A percentile compares a stretch with the other conserved stretches of the same genome.
Evolutionary conservation across 1,140 invertebrate species (phyloP).

Genomic region (Sinonovacula constricta): DNA sequence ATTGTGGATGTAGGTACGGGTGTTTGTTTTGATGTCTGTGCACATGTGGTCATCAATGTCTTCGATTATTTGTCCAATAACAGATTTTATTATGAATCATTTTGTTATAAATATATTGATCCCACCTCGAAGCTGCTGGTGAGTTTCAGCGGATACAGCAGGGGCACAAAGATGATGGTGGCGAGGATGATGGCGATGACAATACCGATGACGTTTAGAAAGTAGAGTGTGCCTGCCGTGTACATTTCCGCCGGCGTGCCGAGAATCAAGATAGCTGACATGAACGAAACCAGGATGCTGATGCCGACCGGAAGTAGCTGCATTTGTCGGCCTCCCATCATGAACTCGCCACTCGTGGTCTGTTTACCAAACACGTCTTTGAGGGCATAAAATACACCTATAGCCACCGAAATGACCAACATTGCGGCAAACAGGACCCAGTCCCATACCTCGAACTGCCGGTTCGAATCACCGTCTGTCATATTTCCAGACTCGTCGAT

Average conservation of each 20-base stretch:
- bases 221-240: conserved; percentile 64
- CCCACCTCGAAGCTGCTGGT: conserved; percentile 72
- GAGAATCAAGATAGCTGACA: conserved; percentile 92
- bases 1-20: too few relatives aligned
- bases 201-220: conserved; percentile 57
- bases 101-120: conserved; percentile 4
- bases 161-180: conserved; percentile 64
- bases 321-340: conserved; percentile 88
- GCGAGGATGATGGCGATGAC: conserved; percentile 63
- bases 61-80: too few relatives aligned
- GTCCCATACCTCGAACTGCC: conserved; percentile 60
- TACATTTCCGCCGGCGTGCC: conserved; percentile 93
- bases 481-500: too few relatives aligned
- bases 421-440: conserved; percentile 66
- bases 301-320: conserved; percentile 79
- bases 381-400: conserved; percentile 90
- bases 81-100: too few relatives aligned
- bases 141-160: conserved; percentile 69
- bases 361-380: conserved; percentile 86
- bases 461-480: too few relatives aligned
- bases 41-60: too few relatives aligned
- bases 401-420: conserved; percentile 79
- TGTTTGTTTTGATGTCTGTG: too few relatives aligned
- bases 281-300: conserved; percentile 84
- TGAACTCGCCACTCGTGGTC: conserved; percentile 88